Base-by-base conservation (phyloP, 2,113 vertebrate species). In the Hymenochirus boettgeri region DNA sequence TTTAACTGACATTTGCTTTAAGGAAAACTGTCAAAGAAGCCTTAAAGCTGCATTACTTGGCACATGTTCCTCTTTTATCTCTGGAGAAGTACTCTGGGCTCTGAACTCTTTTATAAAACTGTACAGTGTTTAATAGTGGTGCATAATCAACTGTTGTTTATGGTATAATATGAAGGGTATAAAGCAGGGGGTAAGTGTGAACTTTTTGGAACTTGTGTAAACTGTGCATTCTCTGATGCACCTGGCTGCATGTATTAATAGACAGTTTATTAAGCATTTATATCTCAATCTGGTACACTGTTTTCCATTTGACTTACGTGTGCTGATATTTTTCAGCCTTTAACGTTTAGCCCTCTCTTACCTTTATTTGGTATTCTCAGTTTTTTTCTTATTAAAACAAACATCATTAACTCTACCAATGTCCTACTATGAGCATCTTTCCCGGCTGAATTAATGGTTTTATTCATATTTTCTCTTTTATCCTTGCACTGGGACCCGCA, bases 311-410 rank as follows among this genome's bases (percentile, higher is more conserved):
- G 85, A 86, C 74, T 74, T 83, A 85, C 86, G 86, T 88, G 90
- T 90, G 92, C 90, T 83, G 83, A 79, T 82, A 76, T 86, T 82
- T 82, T 83, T 82, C 89, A 90, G 89, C 91, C 86, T 88, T 83
- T 88, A 84, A 88, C 85, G 88, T 93, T 95, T 92, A 95, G 93
- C 93, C 94, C 94, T 96, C 92, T 93, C 92, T 93, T 93, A 85
- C 89, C 84, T 89, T 88, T 75, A 83, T 81, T 83, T 89, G 85
- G 81, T 85, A 81, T 83, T 66, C 79, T 81, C 72, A 71, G 78
- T 54, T 54, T 80, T 46, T 54, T 80, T 27, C 79, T 82, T 37
- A 66, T 79, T 75, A 77, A 42, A 42, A 54, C 80, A 77, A 75
- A 83, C 82, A 74, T 59, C 18, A 74, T 80, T 73, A 75, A 72